phyloP scores from a whole-genome alignment of 2,113 vertebrate species.

The Neopipo cinnamomea region DNA sequence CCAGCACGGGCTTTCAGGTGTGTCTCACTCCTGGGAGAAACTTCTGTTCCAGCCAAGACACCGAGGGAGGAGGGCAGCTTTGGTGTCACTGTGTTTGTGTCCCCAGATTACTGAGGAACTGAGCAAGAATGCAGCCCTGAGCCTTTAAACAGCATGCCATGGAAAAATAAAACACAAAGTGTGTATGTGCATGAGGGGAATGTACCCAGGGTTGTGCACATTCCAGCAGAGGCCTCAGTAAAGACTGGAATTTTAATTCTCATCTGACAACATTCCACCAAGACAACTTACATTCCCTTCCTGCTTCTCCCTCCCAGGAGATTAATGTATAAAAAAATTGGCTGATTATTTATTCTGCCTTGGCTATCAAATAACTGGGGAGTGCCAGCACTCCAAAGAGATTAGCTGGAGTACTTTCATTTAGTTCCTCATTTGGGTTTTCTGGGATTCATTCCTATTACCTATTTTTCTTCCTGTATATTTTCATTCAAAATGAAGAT shows the following conservation, averaged over 20 bases:
- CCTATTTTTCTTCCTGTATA: not conserved
- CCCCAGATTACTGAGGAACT: not conserved
- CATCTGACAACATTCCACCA: slow-evolving; percentile 31
- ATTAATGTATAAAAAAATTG: not conserved
- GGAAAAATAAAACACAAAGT: not conserved
- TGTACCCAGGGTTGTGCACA: slow-evolving; percentile 11
- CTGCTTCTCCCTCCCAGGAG: not conserved
- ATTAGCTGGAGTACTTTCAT: not conserved
- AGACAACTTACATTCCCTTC: slow-evolving; percentile 12
- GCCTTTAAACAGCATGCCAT: not conserved
- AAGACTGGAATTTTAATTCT: slow-evolving; percentile 40
- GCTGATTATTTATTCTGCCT: slow-evolving; percentile 16
- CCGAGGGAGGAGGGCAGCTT: not conserved
- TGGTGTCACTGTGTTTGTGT: not conserved
- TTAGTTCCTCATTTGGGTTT: not conserved
- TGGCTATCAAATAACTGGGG: not conserved
- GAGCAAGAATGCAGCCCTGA: not conserved
- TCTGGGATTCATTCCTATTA: not conserved
- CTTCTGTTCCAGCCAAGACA: not conserved
- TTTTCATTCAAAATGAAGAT: not conserved
- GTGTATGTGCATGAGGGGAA: not conserved
- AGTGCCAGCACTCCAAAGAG: not conserved
- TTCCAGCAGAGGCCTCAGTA: slow-evolving; percentile 34
- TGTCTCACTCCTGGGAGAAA: not conserved
- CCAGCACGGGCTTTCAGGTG: not conserved